Evolutionary conservation across 2,113 vertebrate species (phyloP), one percentile per base, ranked within the genome.

Genomic region (Trinectes maculatus): DNA sequence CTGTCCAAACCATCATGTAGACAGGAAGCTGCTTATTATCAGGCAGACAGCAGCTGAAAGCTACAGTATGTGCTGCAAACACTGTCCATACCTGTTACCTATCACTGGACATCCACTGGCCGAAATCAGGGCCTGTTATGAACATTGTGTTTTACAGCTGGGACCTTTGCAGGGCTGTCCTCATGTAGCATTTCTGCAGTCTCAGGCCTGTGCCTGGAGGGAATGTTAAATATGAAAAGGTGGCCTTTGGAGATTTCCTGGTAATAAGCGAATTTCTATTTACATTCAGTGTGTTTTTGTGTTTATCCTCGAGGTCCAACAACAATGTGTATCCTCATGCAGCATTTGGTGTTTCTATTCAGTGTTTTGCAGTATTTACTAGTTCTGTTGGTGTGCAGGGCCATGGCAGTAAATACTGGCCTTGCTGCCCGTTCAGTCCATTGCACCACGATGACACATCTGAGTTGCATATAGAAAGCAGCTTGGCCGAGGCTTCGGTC

Each of bases 11-110:
- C 26, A n/a, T 33, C 21, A 12, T 59, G 56, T 26, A 59, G 12
- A 31, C 12, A 60, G 12, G 33, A 5, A n/a, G 19, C 42, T 2
- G 18, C 40, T 59, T 40, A 59, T 59, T 44, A 33, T 39, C 56
- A 44, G 40, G 18, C 40, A 33, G 26, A 46, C 40, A 42, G 37
- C 25, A 10, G 16, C 16, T 59, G n/a, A 18, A 24, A 37, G 31
- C 52, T 34, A n/a, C n/a, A n/a, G n/a, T n/a, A 34, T 25, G 52
- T 55, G 33, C 13, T 25, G 21, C 19, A 39, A 8, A 55, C 53
- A n/a, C 53, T 2, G 4, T 24, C 31, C 19, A 8, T 34, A 11
- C 15, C 53, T 56, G 36, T 25, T 25, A 28, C 47, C 47, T 9
- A n/a, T 28, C 47, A 8, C 47, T 28, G 15, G 16, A 6, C n/a